Evolutionary conservation across 2,113 vertebrate species (phyloP), one percentile per base, ranked within the genome.

Genomic region (Upupa epops): DNA sequence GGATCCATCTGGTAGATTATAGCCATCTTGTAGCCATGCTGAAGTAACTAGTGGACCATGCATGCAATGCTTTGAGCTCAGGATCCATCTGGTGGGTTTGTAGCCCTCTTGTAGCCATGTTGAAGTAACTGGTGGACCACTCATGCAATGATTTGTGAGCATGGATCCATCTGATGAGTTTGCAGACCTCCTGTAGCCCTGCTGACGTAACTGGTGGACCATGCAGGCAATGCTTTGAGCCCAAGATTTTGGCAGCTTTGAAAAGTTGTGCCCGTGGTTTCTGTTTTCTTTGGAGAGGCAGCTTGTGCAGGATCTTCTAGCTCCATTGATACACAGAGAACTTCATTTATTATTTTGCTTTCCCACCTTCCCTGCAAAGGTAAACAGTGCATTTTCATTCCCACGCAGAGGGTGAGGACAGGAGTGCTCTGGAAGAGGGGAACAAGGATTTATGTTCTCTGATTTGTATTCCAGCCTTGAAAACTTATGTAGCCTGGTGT

Each of bases 391-490:
- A 74, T 73, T 92, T 65, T 56, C 55, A 73, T 92, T 92, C 36
- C 40, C 63, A 65, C 66, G 54, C 66, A 84, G 83, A 34, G 40
- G 36, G 54, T 19, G 56, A 58, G 63, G 54, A 49, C 59, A 56
- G 80, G 58, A 87, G 46, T 1, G 2, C 64, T 91, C 28, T 54
- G 60, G 63, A 78, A 85, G 46, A 58, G 17, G 26, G 48, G 45
- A 85, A 65, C 68, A 86, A 81, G 63, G 82, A 93, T 86, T 82
- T 80, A 60, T 63, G 54, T 85, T 86, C 66, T 56, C 86, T 71
- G 63, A 92, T 96, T 92, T 92, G 91, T 92, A 91, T 83, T 95
- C 86, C 59, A 92, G 75, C 87, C 89, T 90, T 86, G 91, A 86
- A 96, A 92, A 94, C 46, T 89, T 86, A 46, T 86, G 78, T 91